These are phyloP conservation scores for Galerucella calmariensis DNA, from an alignment of 2,888 invertebrate species.

Conservation along the genomic window DNA sequence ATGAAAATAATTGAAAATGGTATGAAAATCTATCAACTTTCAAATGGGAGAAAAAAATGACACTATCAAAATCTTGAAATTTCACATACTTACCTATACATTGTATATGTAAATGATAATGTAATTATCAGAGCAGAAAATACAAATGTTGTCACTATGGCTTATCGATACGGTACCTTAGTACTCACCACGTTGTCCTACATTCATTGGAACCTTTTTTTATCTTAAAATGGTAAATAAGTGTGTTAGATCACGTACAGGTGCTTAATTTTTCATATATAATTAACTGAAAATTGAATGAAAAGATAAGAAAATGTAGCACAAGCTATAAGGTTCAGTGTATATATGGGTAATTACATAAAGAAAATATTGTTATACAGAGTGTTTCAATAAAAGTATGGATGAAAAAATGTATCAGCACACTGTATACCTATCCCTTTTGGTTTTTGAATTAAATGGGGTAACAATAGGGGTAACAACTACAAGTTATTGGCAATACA, in stretches of 20 bases:
- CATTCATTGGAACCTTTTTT: slow-evolving; percentile 4
- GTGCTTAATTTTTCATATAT: not conserved
- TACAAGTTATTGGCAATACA: too few species aligned
- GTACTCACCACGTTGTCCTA: slow-evolving; percentile 5
- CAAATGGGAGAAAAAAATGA: too few species aligned
- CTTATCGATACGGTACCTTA: slow-evolving; percentile 9
- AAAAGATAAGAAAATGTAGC: not conserved
- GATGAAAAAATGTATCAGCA: too few species aligned
- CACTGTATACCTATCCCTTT: not conserved
- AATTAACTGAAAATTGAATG: not conserved
- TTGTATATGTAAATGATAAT: slow-evolving; percentile 23
- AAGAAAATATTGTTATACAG: not conserved
- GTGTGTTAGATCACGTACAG: slow-evolving; percentile 15
- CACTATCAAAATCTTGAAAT: too few species aligned
- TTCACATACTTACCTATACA: too few species aligned
- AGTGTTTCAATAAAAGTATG: too few species aligned
- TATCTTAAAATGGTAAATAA: slow-evolving; percentile 11
- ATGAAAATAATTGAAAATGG: too few species aligned
- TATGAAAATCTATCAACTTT: too few species aligned
- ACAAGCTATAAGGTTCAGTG: not conserved
- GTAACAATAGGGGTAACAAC: too few species aligned
- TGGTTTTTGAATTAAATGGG: not conserved
- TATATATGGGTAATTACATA: not conserved
- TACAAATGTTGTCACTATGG: slow-evolving; percentile 26
- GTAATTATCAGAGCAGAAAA: slow-evolving; percentile 28